phyloP scores from a whole-genome alignment of 2,888 invertebrate genomes.

The Eristalinus aeneus region DNA sequence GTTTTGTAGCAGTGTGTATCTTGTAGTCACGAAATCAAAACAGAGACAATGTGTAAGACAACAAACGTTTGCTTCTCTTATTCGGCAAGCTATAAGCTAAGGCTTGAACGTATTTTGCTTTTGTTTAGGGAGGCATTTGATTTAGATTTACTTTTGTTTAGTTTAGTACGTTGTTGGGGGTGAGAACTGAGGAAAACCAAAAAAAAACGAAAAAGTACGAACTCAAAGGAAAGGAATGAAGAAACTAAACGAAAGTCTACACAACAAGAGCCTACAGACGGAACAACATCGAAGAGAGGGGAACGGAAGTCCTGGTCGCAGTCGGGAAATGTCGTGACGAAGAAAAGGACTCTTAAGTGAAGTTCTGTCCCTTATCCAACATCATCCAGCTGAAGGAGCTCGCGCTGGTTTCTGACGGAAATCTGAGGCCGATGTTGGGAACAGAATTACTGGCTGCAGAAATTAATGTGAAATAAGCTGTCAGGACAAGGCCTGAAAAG shows the following conservation, averaged over 20 bases:
- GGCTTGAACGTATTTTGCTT: background rate
- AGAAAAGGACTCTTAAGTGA: no score
- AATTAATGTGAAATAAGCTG: no score
- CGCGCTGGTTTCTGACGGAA: no score
- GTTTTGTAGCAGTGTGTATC: conserved; percentile 1
- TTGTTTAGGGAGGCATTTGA: background rate
- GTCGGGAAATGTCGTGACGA: background rate
- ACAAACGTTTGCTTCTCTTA: conserved; percentile 24
- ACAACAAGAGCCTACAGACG: background rate
- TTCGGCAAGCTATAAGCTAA: conserved; percentile 34
- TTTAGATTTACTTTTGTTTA: background rate
- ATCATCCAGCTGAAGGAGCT: no score
- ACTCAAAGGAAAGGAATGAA: background rate
- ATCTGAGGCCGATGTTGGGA: no score
- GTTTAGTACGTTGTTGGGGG: background rate
- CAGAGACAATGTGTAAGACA: conserved; percentile 12
- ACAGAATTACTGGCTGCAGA: no score
- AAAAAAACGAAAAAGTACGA: background rate
- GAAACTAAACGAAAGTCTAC: background rate
- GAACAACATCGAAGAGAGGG: background rate
- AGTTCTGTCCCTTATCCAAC: no score
- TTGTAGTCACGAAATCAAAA: conserved; percentile 8
- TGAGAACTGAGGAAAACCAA: background rate
- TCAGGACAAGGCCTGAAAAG: no score
- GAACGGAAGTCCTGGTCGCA: background rate